phyloP scores from a whole-genome alignment of 2,113 vertebrate genomes.

The Barbus barbus region DNA sequence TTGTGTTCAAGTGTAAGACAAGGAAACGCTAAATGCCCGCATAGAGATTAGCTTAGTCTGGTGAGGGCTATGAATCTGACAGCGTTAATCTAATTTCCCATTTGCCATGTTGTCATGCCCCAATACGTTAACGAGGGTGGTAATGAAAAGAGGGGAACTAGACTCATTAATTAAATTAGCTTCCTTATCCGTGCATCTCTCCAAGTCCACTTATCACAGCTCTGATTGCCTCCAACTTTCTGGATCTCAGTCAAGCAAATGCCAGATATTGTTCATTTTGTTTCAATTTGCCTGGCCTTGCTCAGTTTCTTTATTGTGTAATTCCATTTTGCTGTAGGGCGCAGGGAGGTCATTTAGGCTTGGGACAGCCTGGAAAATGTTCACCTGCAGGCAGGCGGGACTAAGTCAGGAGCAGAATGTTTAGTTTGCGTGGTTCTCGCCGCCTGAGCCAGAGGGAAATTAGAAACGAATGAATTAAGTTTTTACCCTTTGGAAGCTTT shows the following conservation, averaged over 20 bases:
- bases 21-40: conserved; percentile 52
- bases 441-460: conserved; percentile 26
- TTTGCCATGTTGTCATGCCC: conserved; percentile 65
- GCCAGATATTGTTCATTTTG: conserved; percentile 57
- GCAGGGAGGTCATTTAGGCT: conserved; percentile 54
- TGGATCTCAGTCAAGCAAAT: conserved; percentile 52
- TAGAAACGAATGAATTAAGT: not conserved
- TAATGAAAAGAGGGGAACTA: conserved; percentile 71
- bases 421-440: not conserved
- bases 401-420: conserved; percentile 15
- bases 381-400: conserved; percentile 10
- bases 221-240: conserved; percentile 61
- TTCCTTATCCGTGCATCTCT: conserved; percentile 69
- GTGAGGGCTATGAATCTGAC: conserved; percentile 66
- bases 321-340: conserved; percentile 57
- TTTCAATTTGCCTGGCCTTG: conserved; percentile 46
- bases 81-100: conserved; percentile 69
- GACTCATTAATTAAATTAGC: conserved; percentile 77
- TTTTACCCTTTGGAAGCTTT: conserved; percentile 1
- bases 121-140: conserved; percentile 71
- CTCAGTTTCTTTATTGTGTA: conserved; percentile 56
- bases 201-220: conserved; percentile 65
- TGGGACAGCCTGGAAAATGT: conserved; percentile 36
- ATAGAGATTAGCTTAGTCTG: conserved; percentile 67
- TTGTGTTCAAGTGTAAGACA: conserved; percentile 20